Base-by-base conservation (phyloP, 2,888 invertebrate species). In the Tenthredo distinguenda region DNA sequence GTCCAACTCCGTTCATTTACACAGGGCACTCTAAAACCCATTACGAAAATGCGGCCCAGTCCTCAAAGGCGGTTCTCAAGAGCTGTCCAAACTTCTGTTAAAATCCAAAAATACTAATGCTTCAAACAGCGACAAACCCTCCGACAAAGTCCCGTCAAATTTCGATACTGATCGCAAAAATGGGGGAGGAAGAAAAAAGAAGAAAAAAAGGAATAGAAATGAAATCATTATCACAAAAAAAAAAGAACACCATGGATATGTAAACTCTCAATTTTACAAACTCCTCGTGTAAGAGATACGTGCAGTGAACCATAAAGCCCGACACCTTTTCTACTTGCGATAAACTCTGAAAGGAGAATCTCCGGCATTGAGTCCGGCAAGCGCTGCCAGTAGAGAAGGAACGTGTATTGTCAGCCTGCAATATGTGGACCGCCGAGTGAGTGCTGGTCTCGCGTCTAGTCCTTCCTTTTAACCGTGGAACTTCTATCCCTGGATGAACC, bases 21-120 rank as follows among this genome's bases (percentile, higher is more conserved):
- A 37, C 37, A 5, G 81, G 88, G 90, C 90, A 91, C 89, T 91
- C 90, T 91, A 90, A 91, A 91, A 91, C 90, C 90, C 91, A 91
- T 91, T 91, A 91, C 88, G 88, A 88, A 50, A 77, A 77, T 74
- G 26, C 43, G 77, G 31, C 18, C 31, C 31, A 5, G 72, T 74
- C 43, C 43, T 74, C 50, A 31, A 77, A 50, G 31, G 76, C 34
- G 1, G 31, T 47, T n/a, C 15, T 21, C 40, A 37, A 74, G 18
- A n/a, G 50, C 50, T 15, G 21, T 74, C 43, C 7, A 21, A 74
- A 77, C 77, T 76, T 76, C 12, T 40, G 47, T 12, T 9, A 40
- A 21, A 43, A 74, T 43, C 10, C 1, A 43, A 43, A 74, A 43
- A 74, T 74, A n/a, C 43, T 12, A 43, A 74, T 21, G n/a, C 40